Evolutionary conservation across 1,140 invertebrate species (phyloP), one percentile per base, ranked within the genome.

Genomic region (Tetranychus cinnabarinus): DNA sequence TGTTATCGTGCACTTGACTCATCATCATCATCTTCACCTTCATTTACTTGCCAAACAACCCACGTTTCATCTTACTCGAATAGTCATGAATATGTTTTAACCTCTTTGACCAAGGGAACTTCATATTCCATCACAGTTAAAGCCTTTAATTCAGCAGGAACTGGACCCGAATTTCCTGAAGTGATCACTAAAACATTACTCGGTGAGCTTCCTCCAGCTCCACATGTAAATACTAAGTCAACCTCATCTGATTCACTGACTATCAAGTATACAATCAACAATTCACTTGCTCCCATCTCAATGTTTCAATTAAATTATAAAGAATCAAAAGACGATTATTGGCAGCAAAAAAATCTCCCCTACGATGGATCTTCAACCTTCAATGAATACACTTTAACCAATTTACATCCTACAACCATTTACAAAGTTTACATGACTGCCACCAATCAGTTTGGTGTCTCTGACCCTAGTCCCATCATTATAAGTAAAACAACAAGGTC

Each of bases 71-170:
- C 50, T 1, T 12, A 33, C 4, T 45, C 47, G 1, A 58, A 60
- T 45, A 15, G 48, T 31, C 62, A 68, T 47, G 67, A 70, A 42
- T 63, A 67, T 34, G 62, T 68, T 58, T 58, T 70, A 7, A 66
- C 64, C 6, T 59, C 61, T n/a, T 56, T 70, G 1, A 39, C 60
- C 10, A 66, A 63, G 45, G 69, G 63, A 15, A 69, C 65, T 10
- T 65, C 67, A 37, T 70, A 69, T 60, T 63, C 56, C n/a, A 64
- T 69, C 57, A 62, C 69, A 4, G 66, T 69, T 1, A 65, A 64
- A 57, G 66, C 68, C 2, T 65, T 62, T 52, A 69, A 69, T 50
- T 60, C 63, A 3, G 67, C 65, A 4, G 68, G 68, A 12, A 64
- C 62, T 57, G 68, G 68, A 12, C 66, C 66, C 23, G 52, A 60